Percentiles rank a stretch among this genome's conserved stretches.
These are phyloP conservation scores for Spisula solida DNA, from an alignment of 2,888 invertebrate genomes.

Conservation along the genomic window DNA sequence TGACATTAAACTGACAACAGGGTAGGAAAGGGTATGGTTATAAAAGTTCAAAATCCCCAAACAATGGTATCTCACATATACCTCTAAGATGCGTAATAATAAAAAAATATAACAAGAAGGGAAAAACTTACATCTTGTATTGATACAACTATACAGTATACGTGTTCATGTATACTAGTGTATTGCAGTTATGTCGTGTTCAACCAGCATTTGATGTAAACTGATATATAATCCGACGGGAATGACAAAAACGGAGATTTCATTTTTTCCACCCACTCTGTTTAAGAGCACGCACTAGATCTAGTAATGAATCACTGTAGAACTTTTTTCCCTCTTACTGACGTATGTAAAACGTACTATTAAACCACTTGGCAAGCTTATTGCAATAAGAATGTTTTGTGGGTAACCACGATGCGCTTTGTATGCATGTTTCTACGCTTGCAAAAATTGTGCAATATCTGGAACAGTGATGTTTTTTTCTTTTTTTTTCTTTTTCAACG, in stretches of 20 bases:
- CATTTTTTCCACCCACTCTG: neutral
- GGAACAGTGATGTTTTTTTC: too few species aligned
- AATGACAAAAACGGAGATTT: constrained; percentile 3
- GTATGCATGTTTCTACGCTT: too few species aligned
- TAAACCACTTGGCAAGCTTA: neutral
- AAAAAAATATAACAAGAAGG: too few species aligned
- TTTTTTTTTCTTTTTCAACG: too few species aligned
- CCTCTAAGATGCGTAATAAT: too few species aligned
- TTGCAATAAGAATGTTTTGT: neutral
- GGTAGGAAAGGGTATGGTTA: too few species aligned
- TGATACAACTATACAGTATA: neutral
- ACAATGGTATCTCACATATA: too few species aligned
- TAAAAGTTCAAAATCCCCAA: too few species aligned
- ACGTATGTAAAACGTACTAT: neutral
- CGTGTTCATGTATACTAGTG: too few species aligned
- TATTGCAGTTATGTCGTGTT: neutral
- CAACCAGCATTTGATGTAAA: neutral
- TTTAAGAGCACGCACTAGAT: neutral
- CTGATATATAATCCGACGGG: neutral
- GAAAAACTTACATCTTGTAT: neutral
- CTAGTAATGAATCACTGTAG: neutral
- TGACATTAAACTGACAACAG: too few species aligned
- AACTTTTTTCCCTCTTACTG: neutral
- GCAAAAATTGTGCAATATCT: too few species aligned
- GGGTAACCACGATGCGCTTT: too few species aligned